Base-by-base conservation (phyloP, 1,140 invertebrate species). In the Acromyrmex heyeri region DNA sequence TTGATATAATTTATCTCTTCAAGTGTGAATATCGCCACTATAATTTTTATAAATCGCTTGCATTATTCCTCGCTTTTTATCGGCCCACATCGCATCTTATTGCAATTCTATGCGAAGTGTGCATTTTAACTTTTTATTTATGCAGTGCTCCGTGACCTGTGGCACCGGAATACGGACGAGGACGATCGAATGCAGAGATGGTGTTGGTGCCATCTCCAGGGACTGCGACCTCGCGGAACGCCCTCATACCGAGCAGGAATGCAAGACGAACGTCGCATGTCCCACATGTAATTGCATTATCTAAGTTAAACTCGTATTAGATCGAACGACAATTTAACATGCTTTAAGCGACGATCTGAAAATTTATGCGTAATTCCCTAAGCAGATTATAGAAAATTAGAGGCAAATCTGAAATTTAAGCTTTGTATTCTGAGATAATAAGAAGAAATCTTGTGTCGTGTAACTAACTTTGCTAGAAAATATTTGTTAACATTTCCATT, bases 131-230 rank as follows among this genome's bases (percentile, higher is more conserved):
- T 55, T 77, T 76, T 87, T 83, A 90, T 91, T 89, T 91, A 90
- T 88, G 83, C 64, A 98, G 98, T 99, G 98, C 93, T 98, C 98
- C n/a, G 97, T 97, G 10, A 97, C 97, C 2, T 99, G 98, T 92
- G 98, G 98, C 5, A 96, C 96, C 93, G 98, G 98, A 0, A 95
- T 97, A n/a, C 97, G 98, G 95, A 97, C 97, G 4, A 96, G 98
- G 38, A 96, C 96, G 24, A 97, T 99, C n/a, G 97, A 98, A 92
- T 99, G 98, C 93, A 96, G 97, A 5, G 96, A 97, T 94, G 96
- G 93, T 83, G 93, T 92, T 67, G 94, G 94, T 18, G 93, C 95
- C 44, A 94, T 96, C n/a, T 96, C 95, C 61, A 94, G 94, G 34
- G 93, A 95, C 67, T 97, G 96, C 88, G 95, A 96, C 65, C 91